phyloP scores from a whole-genome alignment of 2,797 vertebrate genomes.

The Tangara arthus region DNA sequence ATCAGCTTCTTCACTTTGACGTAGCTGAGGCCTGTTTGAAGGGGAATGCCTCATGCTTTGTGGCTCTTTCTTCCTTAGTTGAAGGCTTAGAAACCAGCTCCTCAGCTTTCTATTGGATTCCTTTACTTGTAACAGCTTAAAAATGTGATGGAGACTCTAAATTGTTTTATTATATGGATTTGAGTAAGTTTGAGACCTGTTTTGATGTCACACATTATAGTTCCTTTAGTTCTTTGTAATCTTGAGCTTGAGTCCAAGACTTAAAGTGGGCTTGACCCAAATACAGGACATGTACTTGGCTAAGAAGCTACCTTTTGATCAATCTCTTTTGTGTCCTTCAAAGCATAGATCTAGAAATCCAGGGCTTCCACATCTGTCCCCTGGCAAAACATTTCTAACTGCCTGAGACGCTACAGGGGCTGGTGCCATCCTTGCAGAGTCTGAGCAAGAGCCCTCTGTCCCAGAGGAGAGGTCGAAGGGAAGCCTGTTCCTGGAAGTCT shows the following conservation, averaged over 20 bases:
- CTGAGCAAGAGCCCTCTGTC: not conserved
- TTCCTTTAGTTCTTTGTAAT: not conserved
- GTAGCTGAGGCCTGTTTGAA: constrained; percentile 30
- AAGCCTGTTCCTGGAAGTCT: not conserved
- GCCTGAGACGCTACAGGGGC: too few relatives aligned
- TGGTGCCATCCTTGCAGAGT: not conserved
- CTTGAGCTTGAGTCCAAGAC: not conserved
- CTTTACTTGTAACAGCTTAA: not conserved
- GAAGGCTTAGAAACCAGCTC: not conserved
- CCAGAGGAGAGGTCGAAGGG: not conserved
- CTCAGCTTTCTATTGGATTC: not conserved
- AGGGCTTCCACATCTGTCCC: not conserved
- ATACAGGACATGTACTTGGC: not conserved
- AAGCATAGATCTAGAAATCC: not conserved
- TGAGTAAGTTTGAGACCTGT: not conserved
- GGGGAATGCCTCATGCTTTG: not conserved
- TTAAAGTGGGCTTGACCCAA: not conserved
- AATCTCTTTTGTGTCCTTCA: not conserved
- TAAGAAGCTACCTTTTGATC: not conserved
- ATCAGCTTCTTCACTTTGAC: not conserved
- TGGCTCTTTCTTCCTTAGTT: not conserved
- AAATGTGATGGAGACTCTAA: not conserved
- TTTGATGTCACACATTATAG: not conserved
- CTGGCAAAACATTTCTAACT: not conserved
- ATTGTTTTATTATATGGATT: not conserved